Percentiles rank a stretch among this genome's conserved stretches.
phyloP scores from a whole-genome alignment of 2,888 invertebrate species.

The Acrobeloides nanus region DNA sequence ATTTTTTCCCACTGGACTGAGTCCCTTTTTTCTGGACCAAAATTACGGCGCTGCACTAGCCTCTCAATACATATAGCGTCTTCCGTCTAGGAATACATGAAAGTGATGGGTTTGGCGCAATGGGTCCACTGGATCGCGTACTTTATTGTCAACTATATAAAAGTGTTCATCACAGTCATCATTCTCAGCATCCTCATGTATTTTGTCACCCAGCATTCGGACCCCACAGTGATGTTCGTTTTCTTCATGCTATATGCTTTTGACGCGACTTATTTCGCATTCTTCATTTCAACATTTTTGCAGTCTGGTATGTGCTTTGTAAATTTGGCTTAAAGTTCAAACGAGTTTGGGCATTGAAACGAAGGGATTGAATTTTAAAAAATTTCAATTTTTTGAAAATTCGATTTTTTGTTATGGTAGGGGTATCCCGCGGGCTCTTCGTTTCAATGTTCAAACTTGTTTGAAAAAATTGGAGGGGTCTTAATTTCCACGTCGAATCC shows the following conservation, averaged over 20 bases:
- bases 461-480: no score
- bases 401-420: neutral
- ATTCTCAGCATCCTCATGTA: slow-evolving; percentile 27
- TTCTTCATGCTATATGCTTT: slow-evolving; percentile 40
- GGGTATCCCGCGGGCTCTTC: no score
- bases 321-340: no score
- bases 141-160: slow-evolving; percentile 61
- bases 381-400: neutral
- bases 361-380: slow-evolving; percentile 1
- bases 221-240: slow-evolving; percentile 33
- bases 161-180: slow-evolving; percentile 34
- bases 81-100: slow-evolving; percentile 89
- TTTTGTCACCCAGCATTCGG: slow-evolving; percentile 28
- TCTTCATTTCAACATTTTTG: slow-evolving; percentile 41
- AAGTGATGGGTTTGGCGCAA: slow-evolving; percentile 77
- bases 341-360: neutral
- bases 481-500: no score
- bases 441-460: no score
- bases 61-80: no score
- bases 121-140: slow-evolving; percentile 80
- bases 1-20: no score
- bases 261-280: slow-evolving; percentile 37
- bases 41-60: no score
- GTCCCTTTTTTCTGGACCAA: no score
- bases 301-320: slow-evolving; percentile 31